Evolutionary conservation across 2,888 invertebrate genomes (phyloP).

Genomic region (Pheosia tremula): DNA sequence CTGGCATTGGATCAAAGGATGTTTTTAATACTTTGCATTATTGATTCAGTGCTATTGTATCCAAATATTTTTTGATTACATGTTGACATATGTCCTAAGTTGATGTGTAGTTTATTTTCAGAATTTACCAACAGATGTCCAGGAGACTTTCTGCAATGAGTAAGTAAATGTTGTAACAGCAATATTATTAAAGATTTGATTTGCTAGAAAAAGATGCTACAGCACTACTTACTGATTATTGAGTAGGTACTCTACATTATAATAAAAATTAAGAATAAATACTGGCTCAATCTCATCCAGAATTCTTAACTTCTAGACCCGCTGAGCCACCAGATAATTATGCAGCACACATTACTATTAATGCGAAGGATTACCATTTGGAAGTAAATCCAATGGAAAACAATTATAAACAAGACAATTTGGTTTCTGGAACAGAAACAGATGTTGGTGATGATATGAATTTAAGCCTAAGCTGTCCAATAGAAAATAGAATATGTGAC

Average conservation of each 20-base stretch:
- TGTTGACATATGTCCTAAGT: background rate
- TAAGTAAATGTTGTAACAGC: background rate
- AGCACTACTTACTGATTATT: too few relatives aligned
- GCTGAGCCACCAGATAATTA: slow-evolving; percentile 21
- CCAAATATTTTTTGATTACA: too few relatives aligned
- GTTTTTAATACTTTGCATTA: background rate
- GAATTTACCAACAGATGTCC: background rate
- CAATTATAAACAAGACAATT: slow-evolving; percentile 5
- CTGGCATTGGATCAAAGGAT: too few relatives aligned
- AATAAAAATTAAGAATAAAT: too few relatives aligned
- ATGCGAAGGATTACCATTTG: slow-evolving; percentile 27
- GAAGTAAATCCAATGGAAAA: slow-evolving; percentile 29
- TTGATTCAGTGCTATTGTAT: background rate
- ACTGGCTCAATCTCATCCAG: background rate
- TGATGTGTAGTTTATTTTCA: slow-evolving; percentile 6
- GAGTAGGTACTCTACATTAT: too few relatives aligned
- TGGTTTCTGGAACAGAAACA: background rate
- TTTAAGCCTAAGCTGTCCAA: background rate
- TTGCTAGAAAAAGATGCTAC: too few relatives aligned
- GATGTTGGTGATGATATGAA: background rate
- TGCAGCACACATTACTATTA: slow-evolving; percentile 32
- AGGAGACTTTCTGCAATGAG: slow-evolving; percentile 6
- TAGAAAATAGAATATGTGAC: background rate
- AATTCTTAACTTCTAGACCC: slow-evolving; percentile 20
- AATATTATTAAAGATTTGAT: too few relatives aligned